These are phyloP conservation scores for Hyposoter dolosus DNA, from an alignment of 2,888 invertebrate genomes.

Conservation along the genomic window DNA sequence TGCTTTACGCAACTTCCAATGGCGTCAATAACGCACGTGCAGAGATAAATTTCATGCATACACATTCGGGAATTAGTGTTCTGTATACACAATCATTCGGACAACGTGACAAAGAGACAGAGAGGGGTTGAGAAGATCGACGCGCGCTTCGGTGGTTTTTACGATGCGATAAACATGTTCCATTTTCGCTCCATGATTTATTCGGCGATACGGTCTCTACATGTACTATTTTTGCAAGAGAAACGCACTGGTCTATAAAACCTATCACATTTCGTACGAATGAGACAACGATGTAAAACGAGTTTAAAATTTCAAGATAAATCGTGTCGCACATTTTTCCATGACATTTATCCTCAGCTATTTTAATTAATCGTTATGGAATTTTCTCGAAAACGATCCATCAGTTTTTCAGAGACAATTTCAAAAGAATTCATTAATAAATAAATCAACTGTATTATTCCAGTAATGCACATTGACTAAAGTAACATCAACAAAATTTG, in stretches of 20 bases:
- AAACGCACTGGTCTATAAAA: not conserved
- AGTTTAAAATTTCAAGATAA: not conserved
- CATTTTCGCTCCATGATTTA: conserved; percentile 26
- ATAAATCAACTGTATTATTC: not conserved
- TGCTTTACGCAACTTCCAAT: not conserved
- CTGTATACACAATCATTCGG: conserved; percentile 6
- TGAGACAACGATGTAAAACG: not conserved
- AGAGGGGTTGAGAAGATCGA: not conserved
- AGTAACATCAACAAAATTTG: not conserved
- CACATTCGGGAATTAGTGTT: conserved; percentile 40
- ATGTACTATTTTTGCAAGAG: not conserved
- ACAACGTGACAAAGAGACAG: not conserved
- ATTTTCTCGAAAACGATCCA: not conserved
- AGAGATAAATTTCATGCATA: conserved; percentile 46
- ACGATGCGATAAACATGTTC: conserved; percentile 53
- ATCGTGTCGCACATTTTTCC: not conserved
- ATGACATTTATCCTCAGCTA: not conserved
- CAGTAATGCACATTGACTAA: not conserved
- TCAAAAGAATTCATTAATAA: not conserved
- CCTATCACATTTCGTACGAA: not conserved
- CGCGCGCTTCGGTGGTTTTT: conserved; percentile 32
- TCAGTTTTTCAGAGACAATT: not conserved
- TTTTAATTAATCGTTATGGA: not conserved
- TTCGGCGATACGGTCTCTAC: not conserved
- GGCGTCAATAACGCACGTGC: conserved; percentile 12